Percentiles rank a stretch among this genome's conserved stretches.
phyloP scores from a whole-genome alignment of 2,797 vertebrate species.

The Peromyscus eremicus region DNA sequence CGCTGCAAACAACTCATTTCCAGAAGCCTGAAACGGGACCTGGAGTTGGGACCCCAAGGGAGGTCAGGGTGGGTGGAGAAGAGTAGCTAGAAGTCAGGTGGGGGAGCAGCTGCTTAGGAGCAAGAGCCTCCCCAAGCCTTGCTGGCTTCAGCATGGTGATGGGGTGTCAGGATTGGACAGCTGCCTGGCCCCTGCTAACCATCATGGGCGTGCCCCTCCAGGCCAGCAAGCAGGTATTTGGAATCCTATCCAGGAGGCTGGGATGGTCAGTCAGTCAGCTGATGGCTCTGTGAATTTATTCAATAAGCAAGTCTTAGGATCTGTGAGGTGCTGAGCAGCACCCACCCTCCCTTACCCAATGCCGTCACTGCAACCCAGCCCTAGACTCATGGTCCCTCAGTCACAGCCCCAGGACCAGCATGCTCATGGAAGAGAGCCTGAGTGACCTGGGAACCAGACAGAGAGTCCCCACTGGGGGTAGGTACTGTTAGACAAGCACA shows the following conservation, averaged over 20 bases:
- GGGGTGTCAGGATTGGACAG: not conserved
- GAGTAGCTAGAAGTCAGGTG: no score
- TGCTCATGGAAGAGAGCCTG: accelerated
- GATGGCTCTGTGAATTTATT: not conserved
- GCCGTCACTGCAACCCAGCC: not conserved
- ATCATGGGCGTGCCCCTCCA: not conserved
- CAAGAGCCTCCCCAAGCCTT: accelerated
- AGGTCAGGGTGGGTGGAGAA: not conserved
- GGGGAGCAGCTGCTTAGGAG: accelerated
- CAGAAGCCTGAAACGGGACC: not conserved
- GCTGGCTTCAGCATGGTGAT: not conserved
- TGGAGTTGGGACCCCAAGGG: not conserved
- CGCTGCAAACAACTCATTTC: not conserved
- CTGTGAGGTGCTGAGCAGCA: accelerated
- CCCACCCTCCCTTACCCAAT: not conserved
- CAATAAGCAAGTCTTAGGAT: not conserved
- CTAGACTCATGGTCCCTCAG: not conserved
- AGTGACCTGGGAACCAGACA: not conserved
- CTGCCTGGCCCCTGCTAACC: not conserved
- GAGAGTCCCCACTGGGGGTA: not conserved
- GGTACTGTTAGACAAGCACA: accelerated
- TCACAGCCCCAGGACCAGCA: no score
- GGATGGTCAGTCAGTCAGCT: no score
- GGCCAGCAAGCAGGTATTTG: not conserved
- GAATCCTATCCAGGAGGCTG: not conserved